These are phyloP conservation scores for Notothenia coriiceps DNA, from an alignment of 2,113 vertebrate genomes.

Conservation along the genomic window DNA sequence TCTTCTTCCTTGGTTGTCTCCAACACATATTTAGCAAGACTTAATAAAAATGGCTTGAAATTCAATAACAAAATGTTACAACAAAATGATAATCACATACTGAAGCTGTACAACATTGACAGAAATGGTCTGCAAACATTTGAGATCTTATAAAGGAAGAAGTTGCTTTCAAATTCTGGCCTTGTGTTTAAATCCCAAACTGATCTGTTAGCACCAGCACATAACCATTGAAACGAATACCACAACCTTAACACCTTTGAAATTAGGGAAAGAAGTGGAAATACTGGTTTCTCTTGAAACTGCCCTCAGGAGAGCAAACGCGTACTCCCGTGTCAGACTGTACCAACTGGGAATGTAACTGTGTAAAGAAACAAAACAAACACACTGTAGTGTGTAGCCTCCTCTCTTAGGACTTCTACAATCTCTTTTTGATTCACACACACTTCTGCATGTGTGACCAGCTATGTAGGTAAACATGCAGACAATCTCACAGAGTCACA, in stretches of 20 bases:
- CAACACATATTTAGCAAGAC: too few relatives aligned
- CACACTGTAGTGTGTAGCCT: background rate
- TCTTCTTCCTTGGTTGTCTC: too few relatives aligned
- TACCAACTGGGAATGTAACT: conserved; percentile 1
- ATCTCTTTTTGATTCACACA: background rate
- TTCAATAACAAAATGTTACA: background rate
- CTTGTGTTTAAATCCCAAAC: background rate
- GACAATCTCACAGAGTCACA: background rate
- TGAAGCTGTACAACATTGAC: too few relatives aligned
- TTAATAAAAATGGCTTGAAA: background rate
- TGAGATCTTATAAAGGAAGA: background rate
- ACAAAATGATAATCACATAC: background rate
- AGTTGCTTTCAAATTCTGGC: background rate
- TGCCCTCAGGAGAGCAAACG: conserved; percentile 22
- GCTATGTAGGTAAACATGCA: background rate
- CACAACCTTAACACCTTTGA: background rate
- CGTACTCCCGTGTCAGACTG: background rate
- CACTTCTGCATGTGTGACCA: background rate
- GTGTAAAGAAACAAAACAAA: background rate
- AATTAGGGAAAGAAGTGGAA: conserved; percentile 25
- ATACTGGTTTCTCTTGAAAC: conserved; percentile 65
- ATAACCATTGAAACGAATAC: background rate
- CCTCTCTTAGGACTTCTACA: background rate
- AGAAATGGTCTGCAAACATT: background rate
- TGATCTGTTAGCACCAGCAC: background rate